Conservation (phyloP, 2,888 invertebrate genomes). For the Rhopalosiphum nymphaeae region DNA sequence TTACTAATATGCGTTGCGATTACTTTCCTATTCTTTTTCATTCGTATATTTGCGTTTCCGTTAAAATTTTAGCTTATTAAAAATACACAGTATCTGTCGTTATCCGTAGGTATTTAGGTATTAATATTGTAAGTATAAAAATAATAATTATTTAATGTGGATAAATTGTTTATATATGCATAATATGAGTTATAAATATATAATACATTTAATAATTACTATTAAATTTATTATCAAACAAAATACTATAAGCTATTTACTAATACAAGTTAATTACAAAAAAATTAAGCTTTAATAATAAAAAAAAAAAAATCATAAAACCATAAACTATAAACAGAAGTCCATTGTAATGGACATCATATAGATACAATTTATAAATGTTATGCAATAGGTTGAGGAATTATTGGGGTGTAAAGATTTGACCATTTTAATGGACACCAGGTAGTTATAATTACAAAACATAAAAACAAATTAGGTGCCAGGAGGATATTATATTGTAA, state of each 20-base stretch:
- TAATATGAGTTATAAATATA: background rate
- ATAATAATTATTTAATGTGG: too few species aligned
- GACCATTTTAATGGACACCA: background rate
- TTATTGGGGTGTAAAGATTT: background rate
- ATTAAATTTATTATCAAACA: background rate
- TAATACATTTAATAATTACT: background rate
- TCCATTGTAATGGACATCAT: background rate
- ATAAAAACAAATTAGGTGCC: background rate
- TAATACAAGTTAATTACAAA: background rate
- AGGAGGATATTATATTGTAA: background rate
- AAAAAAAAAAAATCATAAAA: background rate
- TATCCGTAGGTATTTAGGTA: background rate
- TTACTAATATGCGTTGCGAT: background rate
- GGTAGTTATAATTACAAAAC: constrained; percentile 5
- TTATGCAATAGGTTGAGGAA: background rate
- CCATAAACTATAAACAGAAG: background rate
- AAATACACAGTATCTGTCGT: background rate
- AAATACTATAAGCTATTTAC: background rate
- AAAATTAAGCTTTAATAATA: background rate
- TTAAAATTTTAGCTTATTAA: background rate
- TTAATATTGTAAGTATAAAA: too few species aligned
- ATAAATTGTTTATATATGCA: background rate
- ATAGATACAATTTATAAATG: background rate
- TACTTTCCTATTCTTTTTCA: background rate
- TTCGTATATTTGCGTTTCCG: background rate